Base-by-base conservation (phyloP, 2,113 vertebrate species). In the Marcusenius ussheri region DNA sequence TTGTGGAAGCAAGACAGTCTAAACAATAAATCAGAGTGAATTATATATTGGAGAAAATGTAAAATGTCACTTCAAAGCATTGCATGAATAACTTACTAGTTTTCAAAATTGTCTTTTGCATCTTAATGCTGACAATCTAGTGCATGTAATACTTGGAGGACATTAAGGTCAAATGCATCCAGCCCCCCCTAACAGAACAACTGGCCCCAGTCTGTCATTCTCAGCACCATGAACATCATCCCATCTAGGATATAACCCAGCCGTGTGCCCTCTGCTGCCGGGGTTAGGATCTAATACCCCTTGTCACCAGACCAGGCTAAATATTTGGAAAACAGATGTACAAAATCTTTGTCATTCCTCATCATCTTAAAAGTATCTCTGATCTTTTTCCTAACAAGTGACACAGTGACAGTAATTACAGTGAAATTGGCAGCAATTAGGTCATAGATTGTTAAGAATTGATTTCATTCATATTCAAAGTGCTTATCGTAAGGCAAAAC, bases 371-470 rank as follows among this genome's bases (percentile, higher is more conserved):
- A 42, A 80, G 15, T 80, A 42, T 42, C 31, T 80, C 31, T 10
- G 11, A 42, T 42, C 5, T 80, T 19, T 42, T 39, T 39, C 5
- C 50, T 87, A 87, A 53, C 85, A 87, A 66, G 50, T 83, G 35
- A 39, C 58, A 50, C 53, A 24, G 45, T 86, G 53, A 90, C 80
- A 86, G 83, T 66, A 90, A 47, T 62, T 85, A 90, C 80, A 53
- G 50, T 90, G 53, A 47, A 84, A 83, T 45, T 42, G 39, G 35
- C 83, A 21, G 56, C 47, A n/a, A 74, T 87, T 70, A 62, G 56
- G 13, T 50, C 58, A 87, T 24, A 58, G 51, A 70, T 90, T 90
- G 58, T 62, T 87, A 74, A 90, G 53, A 56, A 83, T 66, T 62
- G n/a, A 66, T 90, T 66, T 70, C 46, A 70, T 50, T 47, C n/a